Evolutionary conservation across 2,888 invertebrate species (phyloP).

Genomic region (Acrobasis consociella): DNA sequence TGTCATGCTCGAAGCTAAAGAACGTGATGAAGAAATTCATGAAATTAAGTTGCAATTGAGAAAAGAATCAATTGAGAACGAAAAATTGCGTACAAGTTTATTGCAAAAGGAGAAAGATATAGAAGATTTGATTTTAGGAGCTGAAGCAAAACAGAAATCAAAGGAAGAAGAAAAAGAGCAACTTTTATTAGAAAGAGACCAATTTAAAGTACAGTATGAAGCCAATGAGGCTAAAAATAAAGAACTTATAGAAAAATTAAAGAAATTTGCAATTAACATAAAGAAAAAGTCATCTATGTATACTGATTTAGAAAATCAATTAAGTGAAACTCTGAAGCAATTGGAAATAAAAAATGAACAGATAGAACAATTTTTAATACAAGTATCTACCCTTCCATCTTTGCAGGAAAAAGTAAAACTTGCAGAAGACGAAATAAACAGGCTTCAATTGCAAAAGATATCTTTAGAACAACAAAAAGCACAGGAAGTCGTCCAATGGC

Average conservation of each 20-base stretch:
- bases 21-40: constrained; percentile 81
- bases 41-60: constrained; percentile 77
- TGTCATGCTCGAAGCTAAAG: constrained; percentile 73
- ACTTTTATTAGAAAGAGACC: constrained; percentile 63
- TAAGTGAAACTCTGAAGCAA: constrained; percentile 60
- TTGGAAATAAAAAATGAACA: constrained; percentile 56
- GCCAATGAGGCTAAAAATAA: constrained; percentile 84
- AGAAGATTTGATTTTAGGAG: constrained; percentile 71
- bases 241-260: constrained; percentile 89
- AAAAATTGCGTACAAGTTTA: constrained; percentile 84
- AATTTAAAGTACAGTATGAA: constrained; percentile 58
- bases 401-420: constrained; percentile 67
- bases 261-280: constrained; percentile 88
- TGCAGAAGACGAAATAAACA: constrained; percentile 66
- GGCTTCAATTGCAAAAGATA: constrained; percentile 55
- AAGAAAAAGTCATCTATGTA: constrained; percentile 88
- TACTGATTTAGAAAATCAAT: constrained; percentile 84
- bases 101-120: constrained; percentile 75
- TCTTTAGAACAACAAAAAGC: constrained; percentile 56
- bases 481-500: constrained; percentile 48
- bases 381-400: constrained; percentile 61
- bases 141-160: constrained; percentile 62
- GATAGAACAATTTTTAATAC: constrained; percentile 58
- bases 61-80: constrained; percentile 84
- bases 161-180: constrained; percentile 37